Percentiles rank a stretch among this genome's conserved stretches.
These are phyloP conservation scores for Melinaea marsaeus DNA, from an alignment of 2,888 invertebrate species.

Conservation along the genomic window DNA sequence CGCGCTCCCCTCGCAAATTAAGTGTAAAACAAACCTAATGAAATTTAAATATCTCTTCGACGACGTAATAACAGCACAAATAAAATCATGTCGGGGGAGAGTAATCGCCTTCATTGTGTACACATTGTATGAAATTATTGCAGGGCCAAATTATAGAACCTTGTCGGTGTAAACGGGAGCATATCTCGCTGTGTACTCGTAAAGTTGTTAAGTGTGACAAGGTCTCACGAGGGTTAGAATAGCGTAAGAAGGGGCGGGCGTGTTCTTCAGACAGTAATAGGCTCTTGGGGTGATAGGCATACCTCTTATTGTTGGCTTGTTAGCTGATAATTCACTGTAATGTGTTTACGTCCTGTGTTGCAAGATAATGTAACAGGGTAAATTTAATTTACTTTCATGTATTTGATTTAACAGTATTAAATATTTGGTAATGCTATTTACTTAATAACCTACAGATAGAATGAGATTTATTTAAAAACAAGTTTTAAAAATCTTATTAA, in stretches of 20 bases:
- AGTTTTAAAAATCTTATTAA: background rate
- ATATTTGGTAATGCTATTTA: background rate
- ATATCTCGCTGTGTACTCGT: constrained; percentile 32
- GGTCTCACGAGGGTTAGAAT: constrained; percentile 50
- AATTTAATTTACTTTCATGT: background rate
- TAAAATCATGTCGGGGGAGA: constrained; percentile 75
- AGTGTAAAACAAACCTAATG: constrained; percentile 79
- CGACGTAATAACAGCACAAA: constrained; percentile 76
- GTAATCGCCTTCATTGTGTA: constrained; percentile 73
- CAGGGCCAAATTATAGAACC: constrained; percentile 52
- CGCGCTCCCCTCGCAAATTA: constrained; percentile 73
- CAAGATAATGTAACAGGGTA: constrained; percentile 54
- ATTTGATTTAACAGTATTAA: background rate
- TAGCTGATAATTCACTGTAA: constrained; percentile 68
- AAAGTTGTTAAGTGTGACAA: constrained; percentile 49
- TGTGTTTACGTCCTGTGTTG: constrained; percentile 53
- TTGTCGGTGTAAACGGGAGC: constrained; percentile 46
- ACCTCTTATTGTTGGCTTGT: constrained; percentile 74
- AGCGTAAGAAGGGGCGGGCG: constrained; percentile 64
- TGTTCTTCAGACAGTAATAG: constrained; percentile 68
- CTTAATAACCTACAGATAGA: background rate
- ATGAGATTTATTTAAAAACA: background rate
- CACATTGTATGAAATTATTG: constrained; percentile 63
- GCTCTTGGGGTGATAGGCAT: constrained; percentile 70
- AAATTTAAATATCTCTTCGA: constrained; percentile 77